Conservation (phyloP, 2,888 invertebrate genomes). For the Dicyrtoma fusca region DNA sequence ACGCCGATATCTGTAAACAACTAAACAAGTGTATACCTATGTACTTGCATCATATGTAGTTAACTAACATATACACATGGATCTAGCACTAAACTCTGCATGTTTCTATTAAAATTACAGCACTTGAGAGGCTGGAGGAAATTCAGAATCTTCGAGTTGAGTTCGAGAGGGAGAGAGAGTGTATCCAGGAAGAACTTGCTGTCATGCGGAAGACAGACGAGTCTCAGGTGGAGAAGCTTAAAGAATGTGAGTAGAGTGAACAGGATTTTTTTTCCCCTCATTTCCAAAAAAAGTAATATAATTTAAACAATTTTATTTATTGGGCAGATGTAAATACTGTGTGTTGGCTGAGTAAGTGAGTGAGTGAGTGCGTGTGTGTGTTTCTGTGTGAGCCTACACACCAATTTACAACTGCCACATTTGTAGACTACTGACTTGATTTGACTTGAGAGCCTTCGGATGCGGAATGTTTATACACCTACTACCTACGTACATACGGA, state of each 20-base stretch:
- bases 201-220: constrained; percentile 32
- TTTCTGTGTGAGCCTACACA: constrained; percentile 16
- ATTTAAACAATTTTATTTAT: too few species aligned
- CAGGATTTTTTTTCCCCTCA: not conserved
- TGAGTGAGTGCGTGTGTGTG: not conserved
- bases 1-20: too few species aligned
- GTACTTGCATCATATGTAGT: too few species aligned
- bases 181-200: constrained; percentile 23
- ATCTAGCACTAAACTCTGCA: too few species aligned
- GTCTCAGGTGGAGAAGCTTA: constrained; percentile 29
- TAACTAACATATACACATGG: too few species aligned
- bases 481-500: too few species aligned
- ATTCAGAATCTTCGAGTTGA: constrained; percentile 33
- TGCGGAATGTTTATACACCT: too few species aligned
- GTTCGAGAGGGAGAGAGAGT: constrained; percentile 29
- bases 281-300: too few species aligned
- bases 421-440: constrained; percentile 8
- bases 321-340: too few species aligned
- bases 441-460: not conserved
- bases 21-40: too few species aligned
- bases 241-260: constrained; percentile 29
- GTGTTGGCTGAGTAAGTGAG: too few species aligned
- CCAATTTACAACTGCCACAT: not conserved
- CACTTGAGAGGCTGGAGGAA: constrained; percentile 11
- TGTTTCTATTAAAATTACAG: constrained; percentile 6